Percentiles rank a stretch among this genome's conserved stretches.
Evolutionary conservation across 1,140 invertebrate species (phyloP).

Genomic region (Zaprionus ghesquierei): DNA sequence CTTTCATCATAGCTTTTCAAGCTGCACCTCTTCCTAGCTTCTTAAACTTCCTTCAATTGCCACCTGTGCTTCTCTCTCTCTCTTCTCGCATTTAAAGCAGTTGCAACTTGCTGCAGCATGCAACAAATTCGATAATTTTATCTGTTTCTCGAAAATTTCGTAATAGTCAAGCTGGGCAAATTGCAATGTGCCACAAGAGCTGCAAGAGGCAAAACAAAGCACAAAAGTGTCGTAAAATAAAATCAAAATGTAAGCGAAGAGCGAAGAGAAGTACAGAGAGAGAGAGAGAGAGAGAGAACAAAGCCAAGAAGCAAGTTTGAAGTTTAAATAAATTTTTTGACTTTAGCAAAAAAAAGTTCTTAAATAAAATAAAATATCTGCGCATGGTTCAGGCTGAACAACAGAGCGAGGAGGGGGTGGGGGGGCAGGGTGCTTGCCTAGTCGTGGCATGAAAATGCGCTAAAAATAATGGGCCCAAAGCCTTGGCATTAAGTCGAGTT

Average conservation of each 20-base stretch:
- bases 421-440: not conserved
- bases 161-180: constrained; percentile 35
- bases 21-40: not conserved
- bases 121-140: constrained; percentile 31
- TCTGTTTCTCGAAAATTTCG: constrained; percentile 5
- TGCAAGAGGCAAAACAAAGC: constrained; percentile 24
- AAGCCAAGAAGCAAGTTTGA: constrained; percentile 32
- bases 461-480: constrained; percentile 70
- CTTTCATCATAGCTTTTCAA: not conserved
- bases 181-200: constrained; percentile 8
- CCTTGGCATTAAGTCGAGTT: constrained; percentile 67
- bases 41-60: not conserved
- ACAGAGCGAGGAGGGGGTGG: not conserved
- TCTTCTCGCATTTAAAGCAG: not conserved
- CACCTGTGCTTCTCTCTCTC: not conserved
- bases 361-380: constrained; percentile 57
- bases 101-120: not conserved
- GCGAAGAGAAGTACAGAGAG: constrained; percentile 1
- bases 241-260: constrained; percentile 30
- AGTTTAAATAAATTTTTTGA: constrained; percentile 67
- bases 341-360: constrained; percentile 57
- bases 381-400: not conserved
- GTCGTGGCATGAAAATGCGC: constrained; percentile 42
- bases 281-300: not conserved
- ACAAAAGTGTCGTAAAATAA: constrained; percentile 49